Conservation (phyloP, 2,888 invertebrate genomes). For the Leucania comma region DNA sequence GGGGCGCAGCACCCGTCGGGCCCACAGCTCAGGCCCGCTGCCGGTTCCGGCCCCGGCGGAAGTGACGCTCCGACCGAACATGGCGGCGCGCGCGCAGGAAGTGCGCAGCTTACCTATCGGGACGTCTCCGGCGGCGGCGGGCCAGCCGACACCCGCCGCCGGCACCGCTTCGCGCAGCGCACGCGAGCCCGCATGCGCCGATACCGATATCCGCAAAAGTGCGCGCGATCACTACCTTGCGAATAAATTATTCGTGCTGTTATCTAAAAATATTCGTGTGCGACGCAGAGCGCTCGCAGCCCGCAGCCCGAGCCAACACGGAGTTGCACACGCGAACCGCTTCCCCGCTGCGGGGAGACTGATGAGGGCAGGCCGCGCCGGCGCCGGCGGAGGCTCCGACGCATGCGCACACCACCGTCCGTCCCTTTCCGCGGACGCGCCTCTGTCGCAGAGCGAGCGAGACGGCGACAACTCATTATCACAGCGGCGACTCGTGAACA, state of each 20-base stretch:
- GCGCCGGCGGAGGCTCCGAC: conserved; percentile 88
- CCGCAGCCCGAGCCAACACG: conserved; percentile 79
- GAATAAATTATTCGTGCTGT: conserved; percentile 90
- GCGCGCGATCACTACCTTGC: conserved; percentile 88
- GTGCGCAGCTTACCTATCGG: conserved; percentile 91
- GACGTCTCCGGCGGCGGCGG: conserved; percentile 84
- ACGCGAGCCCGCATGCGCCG: conserved; percentile 83
- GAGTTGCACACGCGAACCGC: conserved; percentile 88
- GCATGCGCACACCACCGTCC: conserved; percentile 85
- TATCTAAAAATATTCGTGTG: conserved; percentile 90
- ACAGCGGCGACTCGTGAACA: conserved; percentile 89
- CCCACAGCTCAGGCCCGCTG: conserved; percentile 78
- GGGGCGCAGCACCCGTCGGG: conserved; percentile 76
- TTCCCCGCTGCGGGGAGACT: conserved; percentile 90
- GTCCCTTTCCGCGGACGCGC: conserved; percentile 80
- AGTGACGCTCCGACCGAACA: conserved; percentile 89
- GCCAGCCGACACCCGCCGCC: conserved; percentile 76
- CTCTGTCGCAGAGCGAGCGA: conserved; percentile 77
- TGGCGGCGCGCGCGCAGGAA: conserved; percentile 90
- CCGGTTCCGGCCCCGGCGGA: conserved; percentile 86
- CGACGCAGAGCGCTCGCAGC: conserved; percentile 81
- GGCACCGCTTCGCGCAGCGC: conserved; percentile 75
- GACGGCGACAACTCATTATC: conserved; percentile 86
- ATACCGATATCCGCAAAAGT: conserved; percentile 86
- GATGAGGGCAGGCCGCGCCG: conserved; percentile 89